phyloP scores from a whole-genome alignment of 2,888 invertebrate genomes.

The Belgica antarctica region DNA sequence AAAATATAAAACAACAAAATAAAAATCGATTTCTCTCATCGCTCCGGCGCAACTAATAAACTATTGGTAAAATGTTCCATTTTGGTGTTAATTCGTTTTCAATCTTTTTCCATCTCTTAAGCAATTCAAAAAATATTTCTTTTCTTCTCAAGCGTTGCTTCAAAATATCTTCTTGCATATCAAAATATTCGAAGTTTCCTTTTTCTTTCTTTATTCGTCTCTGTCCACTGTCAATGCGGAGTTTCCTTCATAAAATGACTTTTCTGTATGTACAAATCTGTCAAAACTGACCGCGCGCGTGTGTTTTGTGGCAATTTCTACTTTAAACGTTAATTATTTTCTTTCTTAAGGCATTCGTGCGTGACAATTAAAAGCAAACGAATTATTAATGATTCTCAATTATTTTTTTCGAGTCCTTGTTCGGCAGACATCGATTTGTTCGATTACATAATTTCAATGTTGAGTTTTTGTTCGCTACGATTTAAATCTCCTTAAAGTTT shows the following conservation, averaged over 20 bases:
- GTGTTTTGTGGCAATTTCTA: neutral
- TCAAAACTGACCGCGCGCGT: neutral
- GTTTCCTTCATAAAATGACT: too few species aligned
- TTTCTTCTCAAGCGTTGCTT: neutral
- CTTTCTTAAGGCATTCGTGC: slow-evolving; percentile 42
- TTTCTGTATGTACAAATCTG: slow-evolving; percentile 5
- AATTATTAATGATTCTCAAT: slow-evolving; percentile 2
- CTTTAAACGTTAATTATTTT: slow-evolving; percentile 29
- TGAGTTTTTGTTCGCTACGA: slow-evolving; percentile 25
- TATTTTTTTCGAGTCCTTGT: neutral
- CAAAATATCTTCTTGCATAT: neutral
- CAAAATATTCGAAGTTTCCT: slow-evolving; percentile 27
- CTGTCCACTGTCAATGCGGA: too few species aligned
- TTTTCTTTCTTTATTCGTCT: slow-evolving; percentile 1
- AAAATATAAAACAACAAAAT: slow-evolving; percentile 38
- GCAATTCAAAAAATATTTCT: slow-evolving; percentile 27
- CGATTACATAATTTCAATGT: slow-evolving; percentile 24
- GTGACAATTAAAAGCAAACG: slow-evolving; percentile 32
- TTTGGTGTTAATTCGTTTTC: slow-evolving; percentile 38
- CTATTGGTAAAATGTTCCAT: slow-evolving; percentile 43
- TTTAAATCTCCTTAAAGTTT: neutral
- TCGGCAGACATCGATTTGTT: neutral
- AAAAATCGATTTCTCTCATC: slow-evolving; percentile 20
- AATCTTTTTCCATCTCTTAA: neutral
- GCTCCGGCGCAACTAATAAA: slow-evolving; percentile 27